phyloP scores from a whole-genome alignment of 2,113 vertebrate species.

The Varanus salvator region DNA sequence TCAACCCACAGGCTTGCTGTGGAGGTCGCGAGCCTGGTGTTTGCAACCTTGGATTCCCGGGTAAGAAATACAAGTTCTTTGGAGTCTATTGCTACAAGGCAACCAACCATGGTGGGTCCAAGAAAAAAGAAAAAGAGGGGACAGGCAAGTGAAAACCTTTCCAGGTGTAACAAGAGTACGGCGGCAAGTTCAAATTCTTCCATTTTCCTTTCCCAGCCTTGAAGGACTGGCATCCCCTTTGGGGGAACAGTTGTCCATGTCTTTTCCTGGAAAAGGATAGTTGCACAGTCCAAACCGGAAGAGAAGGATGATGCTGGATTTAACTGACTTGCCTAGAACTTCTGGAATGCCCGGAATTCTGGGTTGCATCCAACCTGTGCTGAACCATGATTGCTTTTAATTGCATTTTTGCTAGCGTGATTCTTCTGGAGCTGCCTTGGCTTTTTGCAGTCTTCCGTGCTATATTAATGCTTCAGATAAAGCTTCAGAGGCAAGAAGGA shows the following conservation, averaged over 20 bases:
- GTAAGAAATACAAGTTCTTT: constrained; percentile 89
- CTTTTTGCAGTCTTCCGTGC: neutral
- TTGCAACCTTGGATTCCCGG: constrained; percentile 91
- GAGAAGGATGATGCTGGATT: neutral
- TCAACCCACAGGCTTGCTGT: constrained; percentile 90
- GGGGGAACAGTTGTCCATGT: neutral
- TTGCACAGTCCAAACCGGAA: neutral
- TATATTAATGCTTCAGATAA: neutral
- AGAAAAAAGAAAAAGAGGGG: constrained; percentile 49
- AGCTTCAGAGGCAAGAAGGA: neutral
- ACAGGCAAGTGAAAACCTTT: constrained; percentile 54
- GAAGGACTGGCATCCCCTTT: neutral
- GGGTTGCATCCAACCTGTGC: neutral
- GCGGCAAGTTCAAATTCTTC: neutral
- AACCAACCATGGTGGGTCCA: rapidly evolving
- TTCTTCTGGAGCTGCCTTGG: neutral
- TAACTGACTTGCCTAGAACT: too few species aligned
- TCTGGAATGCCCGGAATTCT: neutral
- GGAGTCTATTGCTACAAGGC: constrained; percentile 91
- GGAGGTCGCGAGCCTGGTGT: constrained; percentile 89
- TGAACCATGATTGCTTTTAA: neutral
- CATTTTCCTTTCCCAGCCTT: neutral
- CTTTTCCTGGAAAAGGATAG: too few species aligned
- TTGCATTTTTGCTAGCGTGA: too few species aligned
- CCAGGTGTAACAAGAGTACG: constrained; percentile 61